Base-by-base conservation (phyloP, 2,797 vertebrate species). In the Nyctibius grandis region DNA sequence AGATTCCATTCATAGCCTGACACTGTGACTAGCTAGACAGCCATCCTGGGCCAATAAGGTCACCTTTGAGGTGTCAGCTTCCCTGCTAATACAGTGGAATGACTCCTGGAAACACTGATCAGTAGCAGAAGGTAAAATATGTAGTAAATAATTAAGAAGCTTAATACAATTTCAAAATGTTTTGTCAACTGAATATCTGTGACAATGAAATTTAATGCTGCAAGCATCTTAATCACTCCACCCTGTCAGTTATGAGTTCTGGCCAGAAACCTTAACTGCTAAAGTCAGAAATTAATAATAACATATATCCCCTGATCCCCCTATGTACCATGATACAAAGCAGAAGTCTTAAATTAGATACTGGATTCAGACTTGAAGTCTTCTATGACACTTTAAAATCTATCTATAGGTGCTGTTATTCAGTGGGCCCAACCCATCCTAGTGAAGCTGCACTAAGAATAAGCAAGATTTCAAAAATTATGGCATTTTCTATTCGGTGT, bases 1-100 rank as follows among this genome's bases (percentile, higher is more conserved):
- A 87, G 44, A 92, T 92, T 95, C 68, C 82, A 68, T 93, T 92
- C 94, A 54, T 60, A 68, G 15, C 65, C 67, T 96, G 88, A 92
- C 72, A 77, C 87, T n/a, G 28, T 40, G 67, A 91, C 78, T 89
- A 77, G 54, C 48, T 70, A 73, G 75, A 96, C 20, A 36, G 48
- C 56, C 91, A 70, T 67, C 51, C 44, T 70, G 44, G 89, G 44
- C 56, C 47, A 93, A 9, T 11, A 96, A 95, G 96, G 92, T 94
- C 81, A 95, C 59, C 76, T 97, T 85, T 87, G 56, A 92, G n/a
- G 42, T 84, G 76, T 60, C 9, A 9, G 20, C 25, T 79, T 92
- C 36, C 50, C 72, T 92, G 45, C 36, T 93, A 94, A 93, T 87
- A 45, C 67, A 80, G 86, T 22, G 34, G 31, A 94, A 61, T 38